Conservation (phyloP, 1,140 invertebrate genomes). For the Nephila pilipes region DNA sequence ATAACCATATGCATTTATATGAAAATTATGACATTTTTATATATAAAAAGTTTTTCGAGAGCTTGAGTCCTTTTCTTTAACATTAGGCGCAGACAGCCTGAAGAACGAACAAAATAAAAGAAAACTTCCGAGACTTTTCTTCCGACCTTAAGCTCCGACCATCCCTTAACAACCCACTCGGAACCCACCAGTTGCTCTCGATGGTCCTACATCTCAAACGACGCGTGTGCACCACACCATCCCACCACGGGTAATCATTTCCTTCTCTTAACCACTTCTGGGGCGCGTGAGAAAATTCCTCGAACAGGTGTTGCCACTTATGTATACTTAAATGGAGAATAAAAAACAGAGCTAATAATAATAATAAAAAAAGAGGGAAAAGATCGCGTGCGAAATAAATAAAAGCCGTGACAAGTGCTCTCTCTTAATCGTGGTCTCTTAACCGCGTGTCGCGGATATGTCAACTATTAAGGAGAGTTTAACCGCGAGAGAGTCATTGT, state of each 20-base stretch:
- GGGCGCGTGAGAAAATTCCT: slow-evolving; percentile 49
- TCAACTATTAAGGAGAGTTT: slow-evolving; percentile 76
- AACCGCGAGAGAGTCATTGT: slow-evolving; percentile 71
- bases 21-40: too few species aligned
- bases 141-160: background rate
- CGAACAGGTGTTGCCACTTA: slow-evolving; percentile 63
- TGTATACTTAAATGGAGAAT: background rate
- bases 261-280: background rate
- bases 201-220: background rate
- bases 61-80: too few species aligned
- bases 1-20: too few species aligned
- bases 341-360: background rate
- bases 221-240: slow-evolving; percentile 14
- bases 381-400: slow-evolving; percentile 57
- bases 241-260: slow-evolving; percentile 7
- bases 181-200: slow-evolving; percentile 16
- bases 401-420: slow-evolving; percentile 47
- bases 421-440: slow-evolving; percentile 56
- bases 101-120: too few species aligned
- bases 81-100: too few species aligned
- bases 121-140: too few species aligned
- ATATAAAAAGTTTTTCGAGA: too few species aligned
- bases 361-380: slow-evolving; percentile 17
- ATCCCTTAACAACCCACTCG: background rate
- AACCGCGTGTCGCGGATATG: slow-evolving; percentile 68